These are phyloP conservation scores for Aphelenchoides fujianensis DNA, from an alignment of 1,140 invertebrate genomes.

Conservation along the genomic window DNA sequence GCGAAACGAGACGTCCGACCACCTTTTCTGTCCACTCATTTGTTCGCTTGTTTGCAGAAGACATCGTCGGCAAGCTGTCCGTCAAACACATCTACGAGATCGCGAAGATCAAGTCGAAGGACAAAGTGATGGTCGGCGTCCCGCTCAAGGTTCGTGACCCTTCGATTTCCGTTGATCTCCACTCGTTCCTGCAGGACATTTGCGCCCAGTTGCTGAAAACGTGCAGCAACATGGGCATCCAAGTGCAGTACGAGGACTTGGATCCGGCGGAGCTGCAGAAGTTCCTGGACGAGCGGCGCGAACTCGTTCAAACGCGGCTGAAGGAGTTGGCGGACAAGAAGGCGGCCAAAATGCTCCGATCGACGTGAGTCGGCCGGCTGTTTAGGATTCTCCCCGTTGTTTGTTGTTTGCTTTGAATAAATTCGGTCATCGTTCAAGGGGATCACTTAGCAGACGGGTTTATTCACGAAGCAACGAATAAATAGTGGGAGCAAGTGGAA, in stretches of 20 bases:
- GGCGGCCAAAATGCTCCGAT: conserved; percentile 81
- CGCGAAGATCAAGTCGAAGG: conserved; percentile 83
- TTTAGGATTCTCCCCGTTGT: neutral
- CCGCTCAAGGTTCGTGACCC: conserved; percentile 74
- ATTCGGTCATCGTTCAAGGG: neutral
- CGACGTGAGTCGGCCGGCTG: neutral
- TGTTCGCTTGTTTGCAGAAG: conserved; percentile 65
- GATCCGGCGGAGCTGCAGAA: conserved; percentile 77
- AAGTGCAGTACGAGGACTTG: conserved; percentile 73
- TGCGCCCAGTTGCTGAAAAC: conserved; percentile 45
- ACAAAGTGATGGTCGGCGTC: conserved; percentile 72
- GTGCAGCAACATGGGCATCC: conserved; percentile 45
- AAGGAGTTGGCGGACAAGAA: conserved; percentile 77
- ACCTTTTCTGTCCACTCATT: conserved; percentile 19
- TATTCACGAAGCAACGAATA: neutral
- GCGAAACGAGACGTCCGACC: conserved; percentile 72
- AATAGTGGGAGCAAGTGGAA: neutral
- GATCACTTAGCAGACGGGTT: neutral
- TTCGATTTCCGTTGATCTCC: conserved; percentile 72
- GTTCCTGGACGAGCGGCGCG: conserved; percentile 76
- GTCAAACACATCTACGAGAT: conserved; percentile 98
- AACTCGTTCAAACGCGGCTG: conserved; percentile 73
- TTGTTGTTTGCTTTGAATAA: conserved; percentile 5
- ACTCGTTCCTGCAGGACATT: conserved; percentile 42
- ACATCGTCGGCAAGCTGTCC: conserved; percentile 83